phyloP scores from a whole-genome alignment of 2,888 invertebrate genomes.

The Tridacna gigas region DNA sequence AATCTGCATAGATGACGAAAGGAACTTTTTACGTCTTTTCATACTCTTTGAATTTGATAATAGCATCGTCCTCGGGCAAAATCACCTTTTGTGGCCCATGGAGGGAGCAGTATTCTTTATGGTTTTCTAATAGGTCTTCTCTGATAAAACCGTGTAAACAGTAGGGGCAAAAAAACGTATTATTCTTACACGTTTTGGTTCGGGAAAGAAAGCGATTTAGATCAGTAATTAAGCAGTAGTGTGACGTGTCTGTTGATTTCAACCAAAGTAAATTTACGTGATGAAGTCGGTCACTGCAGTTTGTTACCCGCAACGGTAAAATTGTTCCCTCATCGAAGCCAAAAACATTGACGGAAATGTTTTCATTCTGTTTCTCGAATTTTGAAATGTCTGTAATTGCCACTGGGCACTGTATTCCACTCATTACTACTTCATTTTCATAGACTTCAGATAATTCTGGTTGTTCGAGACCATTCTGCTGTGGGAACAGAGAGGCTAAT shows the following conservation, averaged over 20 bases:
- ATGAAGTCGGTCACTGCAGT: slow-evolving; percentile 22
- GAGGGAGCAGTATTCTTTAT: slow-evolving; percentile 33
- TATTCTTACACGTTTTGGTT: slow-evolving; percentile 18
- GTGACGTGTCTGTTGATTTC: slow-evolving; percentile 35
- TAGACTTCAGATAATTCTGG: slow-evolving; percentile 32
- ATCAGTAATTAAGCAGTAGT: slow-evolving; percentile 58
- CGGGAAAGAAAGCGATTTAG: slow-evolving; percentile 55
- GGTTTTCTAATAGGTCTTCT: slow-evolving; percentile 30
- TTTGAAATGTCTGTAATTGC: slow-evolving; percentile 35
- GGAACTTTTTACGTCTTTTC: slow-evolving; percentile 45
- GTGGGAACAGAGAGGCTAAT: slow-evolving; percentile 48
- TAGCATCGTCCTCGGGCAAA: slow-evolving; percentile 28
- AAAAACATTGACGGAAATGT: slow-evolving; percentile 57
- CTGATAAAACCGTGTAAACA: slow-evolving; percentile 40
- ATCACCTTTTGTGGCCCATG: slow-evolving; percentile 43
- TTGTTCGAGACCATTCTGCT: slow-evolving; percentile 22
- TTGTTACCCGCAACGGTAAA: slow-evolving; percentile 47
- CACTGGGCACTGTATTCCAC: slow-evolving; percentile 47
- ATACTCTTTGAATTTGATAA: slow-evolving; percentile 48
- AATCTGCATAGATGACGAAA: slow-evolving; percentile 55
- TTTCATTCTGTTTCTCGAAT: slow-evolving; percentile 44
- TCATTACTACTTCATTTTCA: slow-evolving; percentile 49
- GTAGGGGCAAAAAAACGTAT: slow-evolving; percentile 39
- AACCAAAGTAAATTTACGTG: slow-evolving; percentile 56
- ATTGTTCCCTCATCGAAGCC: slow-evolving; percentile 46